Conservation (phyloP, 2,797 vertebrate genomes). For the Toxotes lorentzi region DNA sequence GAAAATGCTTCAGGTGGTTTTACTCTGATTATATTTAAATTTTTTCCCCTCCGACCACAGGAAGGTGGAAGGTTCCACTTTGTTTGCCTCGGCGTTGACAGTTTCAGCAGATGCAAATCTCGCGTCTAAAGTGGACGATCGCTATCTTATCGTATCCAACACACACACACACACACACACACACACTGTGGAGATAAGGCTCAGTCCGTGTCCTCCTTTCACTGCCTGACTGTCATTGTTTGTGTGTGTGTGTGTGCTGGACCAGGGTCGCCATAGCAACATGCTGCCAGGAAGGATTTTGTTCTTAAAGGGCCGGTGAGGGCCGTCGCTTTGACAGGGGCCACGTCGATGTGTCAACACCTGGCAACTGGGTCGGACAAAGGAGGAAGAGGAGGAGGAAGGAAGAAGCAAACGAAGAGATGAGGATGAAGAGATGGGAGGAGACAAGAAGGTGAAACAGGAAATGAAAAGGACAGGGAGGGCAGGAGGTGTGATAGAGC, state of each 20-base stretch:
- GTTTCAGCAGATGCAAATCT: not conserved
- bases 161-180: conserved; percentile 1
- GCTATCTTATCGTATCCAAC: not conserved
- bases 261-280: conserved; percentile 53
- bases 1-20: no score
- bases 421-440: not conserved
- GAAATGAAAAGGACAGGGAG: not conserved
- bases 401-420: not conserved
- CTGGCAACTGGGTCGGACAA: conserved; percentile 12
- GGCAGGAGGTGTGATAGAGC: not conserved
- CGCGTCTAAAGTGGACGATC: not conserved
- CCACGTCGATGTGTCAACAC: conserved; percentile 39
- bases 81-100: not conserved
- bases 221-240: conserved; percentile 4
- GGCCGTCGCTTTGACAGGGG: not conserved
- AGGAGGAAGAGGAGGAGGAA: not conserved
- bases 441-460: not conserved
- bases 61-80: not conserved
- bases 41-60: not conserved
- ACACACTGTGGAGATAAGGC: conserved; percentile 9
- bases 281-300: conserved; percentile 26
- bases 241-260: conserved; percentile 19
- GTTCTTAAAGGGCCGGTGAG: conserved; percentile 32
- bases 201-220: not conserved
- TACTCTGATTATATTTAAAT: not conserved